Conservation (phyloP, 1,140 invertebrate species). For the Papilio dardanus region DNA sequence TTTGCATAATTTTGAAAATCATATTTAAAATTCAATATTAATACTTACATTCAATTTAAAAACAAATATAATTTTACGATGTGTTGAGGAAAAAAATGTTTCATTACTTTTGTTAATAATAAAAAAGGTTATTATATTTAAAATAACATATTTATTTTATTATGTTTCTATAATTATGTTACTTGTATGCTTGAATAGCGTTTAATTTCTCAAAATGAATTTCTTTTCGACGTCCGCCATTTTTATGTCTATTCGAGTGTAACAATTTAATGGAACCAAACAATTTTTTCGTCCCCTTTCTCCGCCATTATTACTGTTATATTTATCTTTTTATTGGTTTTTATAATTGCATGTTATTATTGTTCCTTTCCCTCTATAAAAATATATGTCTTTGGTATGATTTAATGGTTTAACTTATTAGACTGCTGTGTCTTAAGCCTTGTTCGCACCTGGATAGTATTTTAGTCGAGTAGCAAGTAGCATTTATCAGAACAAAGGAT, state of each 20-base stretch:
- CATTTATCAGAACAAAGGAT: too few species aligned
- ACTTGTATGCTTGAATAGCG: background rate
- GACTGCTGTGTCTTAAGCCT: background rate
- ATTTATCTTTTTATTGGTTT: background rate
- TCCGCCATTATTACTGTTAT: slow-evolving; percentile 5
- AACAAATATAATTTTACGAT: background rate
- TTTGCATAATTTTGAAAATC: background rate
- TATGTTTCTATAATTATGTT: background rate
- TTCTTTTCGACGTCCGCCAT: background rate
- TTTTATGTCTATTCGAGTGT: slow-evolving; percentile 11
- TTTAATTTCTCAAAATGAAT: slow-evolving; percentile 4
- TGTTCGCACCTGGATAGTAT: too few species aligned
- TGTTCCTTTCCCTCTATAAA: background rate
- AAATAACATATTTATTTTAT: background rate
- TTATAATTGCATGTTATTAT: slow-evolving; percentile 20
- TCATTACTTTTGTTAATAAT: too few species aligned
- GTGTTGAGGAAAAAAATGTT: background rate
- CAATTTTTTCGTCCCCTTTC: slow-evolving; percentile 18
- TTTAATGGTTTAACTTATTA: background rate
- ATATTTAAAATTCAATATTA: too few species aligned
- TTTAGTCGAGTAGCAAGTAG: too few species aligned
- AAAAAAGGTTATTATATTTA: background rate
- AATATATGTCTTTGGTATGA: background rate
- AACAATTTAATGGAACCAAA: slow-evolving; percentile 33
- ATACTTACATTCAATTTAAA: too few species aligned